phyloP scores from a whole-genome alignment of 2,888 invertebrate species.

The Tetragonisca angustula region DNA sequence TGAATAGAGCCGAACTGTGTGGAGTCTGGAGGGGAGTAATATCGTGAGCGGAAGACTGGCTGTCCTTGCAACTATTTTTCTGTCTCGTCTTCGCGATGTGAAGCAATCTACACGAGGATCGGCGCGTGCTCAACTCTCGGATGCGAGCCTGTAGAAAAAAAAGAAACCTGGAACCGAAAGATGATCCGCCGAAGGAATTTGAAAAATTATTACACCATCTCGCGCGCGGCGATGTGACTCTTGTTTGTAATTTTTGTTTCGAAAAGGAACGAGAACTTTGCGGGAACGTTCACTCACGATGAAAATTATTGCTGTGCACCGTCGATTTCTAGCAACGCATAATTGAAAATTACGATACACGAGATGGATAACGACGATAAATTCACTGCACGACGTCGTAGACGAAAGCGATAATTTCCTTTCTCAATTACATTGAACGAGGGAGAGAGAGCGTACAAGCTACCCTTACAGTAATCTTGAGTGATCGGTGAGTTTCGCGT shows the following conservation, averaged over 20 bases:
- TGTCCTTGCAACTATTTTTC: constrained; percentile 66
- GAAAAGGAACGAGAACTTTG: too few species aligned
- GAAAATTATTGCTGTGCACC: constrained; percentile 2
- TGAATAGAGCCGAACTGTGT: constrained; percentile 76
- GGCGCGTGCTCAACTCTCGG: constrained; percentile 56
- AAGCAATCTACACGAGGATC: constrained; percentile 77
- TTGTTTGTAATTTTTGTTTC: too few species aligned
- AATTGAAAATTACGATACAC: constrained; percentile 44
- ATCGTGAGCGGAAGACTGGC: constrained; percentile 74
- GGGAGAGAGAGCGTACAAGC: background rate
- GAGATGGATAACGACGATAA: constrained; percentile 27
- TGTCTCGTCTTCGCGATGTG: constrained; percentile 65
- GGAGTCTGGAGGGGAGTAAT: constrained; percentile 75
- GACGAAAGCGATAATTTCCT: constrained; percentile 47
- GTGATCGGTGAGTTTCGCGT: constrained; percentile 17
- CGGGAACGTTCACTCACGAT: background rate
- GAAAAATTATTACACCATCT: constrained; percentile 9
- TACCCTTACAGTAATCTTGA: constrained; percentile 26
- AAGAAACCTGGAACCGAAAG: constrained; percentile 36
- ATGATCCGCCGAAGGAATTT: constrained; percentile 27
- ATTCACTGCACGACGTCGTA: constrained; percentile 17
- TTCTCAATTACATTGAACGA: constrained; percentile 34
- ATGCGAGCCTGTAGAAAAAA: constrained; percentile 33
- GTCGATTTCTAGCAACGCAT: background rate
- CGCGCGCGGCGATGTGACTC: background rate